These are phyloP conservation scores for Cheirogaleus major DNA, from an alignment of 2,797 vertebrate genomes.

Conservation along the genomic window DNA sequence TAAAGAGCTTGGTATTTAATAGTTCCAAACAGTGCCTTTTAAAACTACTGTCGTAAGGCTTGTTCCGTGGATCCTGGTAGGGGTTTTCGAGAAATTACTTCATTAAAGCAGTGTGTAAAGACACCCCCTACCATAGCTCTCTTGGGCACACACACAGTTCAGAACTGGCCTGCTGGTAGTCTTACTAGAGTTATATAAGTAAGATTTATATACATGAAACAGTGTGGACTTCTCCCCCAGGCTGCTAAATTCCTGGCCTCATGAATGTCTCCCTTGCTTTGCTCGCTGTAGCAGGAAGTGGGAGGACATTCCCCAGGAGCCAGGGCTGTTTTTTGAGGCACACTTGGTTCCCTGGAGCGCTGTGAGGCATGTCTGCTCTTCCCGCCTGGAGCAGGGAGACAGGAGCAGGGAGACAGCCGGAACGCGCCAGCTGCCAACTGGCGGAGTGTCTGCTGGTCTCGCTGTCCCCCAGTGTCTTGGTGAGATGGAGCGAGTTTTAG, in stretches of 20 bases:
- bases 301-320: constrained; percentile 2
- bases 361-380: background rate
- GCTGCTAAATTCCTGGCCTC: background rate
- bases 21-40: background rate
- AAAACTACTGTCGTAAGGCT: rapidly evolving
- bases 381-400: background rate
- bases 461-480: background rate
- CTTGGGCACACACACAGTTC: background rate
- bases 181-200: background rate
- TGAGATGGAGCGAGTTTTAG: background rate
- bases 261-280: background rate
- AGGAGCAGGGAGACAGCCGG: background rate
- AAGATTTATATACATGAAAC: background rate
- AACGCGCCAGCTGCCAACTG: background rate
- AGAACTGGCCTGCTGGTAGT: background rate
- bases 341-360: background rate
- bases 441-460: background rate
- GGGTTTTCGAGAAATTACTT: background rate
- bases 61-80: background rate
- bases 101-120: background rate
- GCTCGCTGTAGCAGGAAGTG: background rate
- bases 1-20: no score
- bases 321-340: background rate
- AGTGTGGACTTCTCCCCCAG: no score
- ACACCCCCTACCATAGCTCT: background rate